Evolutionary conservation across 2,888 invertebrate genomes (phyloP), one percentile per base, ranked within the genome.

Genomic region (Eupithecia abbreviata): DNA sequence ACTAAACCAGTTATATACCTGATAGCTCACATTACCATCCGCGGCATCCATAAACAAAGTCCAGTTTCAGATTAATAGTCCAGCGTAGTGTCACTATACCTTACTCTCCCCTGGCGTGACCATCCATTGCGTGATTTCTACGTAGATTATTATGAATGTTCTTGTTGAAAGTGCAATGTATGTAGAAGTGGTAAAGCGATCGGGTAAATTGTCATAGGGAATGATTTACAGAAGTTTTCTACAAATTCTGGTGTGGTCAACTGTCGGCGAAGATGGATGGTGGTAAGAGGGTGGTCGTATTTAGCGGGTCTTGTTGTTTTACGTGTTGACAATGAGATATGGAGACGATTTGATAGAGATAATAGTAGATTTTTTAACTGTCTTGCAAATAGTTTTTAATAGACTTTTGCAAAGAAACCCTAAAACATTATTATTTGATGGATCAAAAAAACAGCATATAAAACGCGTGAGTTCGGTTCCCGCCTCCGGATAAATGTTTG

Each of bases 21-120:
- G 74, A 77, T 71, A 79, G 69, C 81, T 77, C 81, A 83, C 79
- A 72, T 76, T 78, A 76, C 70, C 51, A 68, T 72, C 62, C 69
- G 45, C 78, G 79, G 79, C 74, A 79, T 75, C 74, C 76, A 84
- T 85, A 85, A 84, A 85, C 83, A 80, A 82, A 82, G 74, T 72
- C 81, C 77, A 79, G 80, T 79, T 81, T 81, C 81, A 85, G 81
- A 85, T 86, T 85, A 86, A 85, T 85, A 84, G 83, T 77, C 75
- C 80, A 82, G 81, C 80, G 62, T 84, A 77, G 79, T 79, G 81
- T 81, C 83, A 82, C 81, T 79, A 81, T 77, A 82, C 77, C 77
- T 49, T 76, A 73, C 76, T 47, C 62, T 68, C 15, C 67, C 51
- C 58, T 51, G 6, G n/a, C 51, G 9, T 42, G 47, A 18, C 41